phyloP scores from a whole-genome alignment of 1,140 invertebrate genomes.

The Doryteuthis pealeii region DNA sequence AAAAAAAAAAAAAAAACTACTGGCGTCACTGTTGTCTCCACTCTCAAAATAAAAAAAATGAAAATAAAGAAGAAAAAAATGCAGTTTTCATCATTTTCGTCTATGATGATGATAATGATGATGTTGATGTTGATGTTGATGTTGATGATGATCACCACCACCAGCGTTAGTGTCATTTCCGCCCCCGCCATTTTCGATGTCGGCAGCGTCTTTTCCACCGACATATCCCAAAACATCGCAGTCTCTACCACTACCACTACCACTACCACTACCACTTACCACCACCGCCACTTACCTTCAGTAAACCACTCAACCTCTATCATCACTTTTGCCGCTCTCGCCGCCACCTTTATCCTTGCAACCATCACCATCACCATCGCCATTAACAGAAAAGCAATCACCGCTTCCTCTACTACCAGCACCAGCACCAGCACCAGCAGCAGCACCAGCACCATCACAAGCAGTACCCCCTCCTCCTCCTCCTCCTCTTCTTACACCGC shows the following conservation, averaged over 20 bases:
- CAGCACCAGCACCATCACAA: not conserved
- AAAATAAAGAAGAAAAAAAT: no score
- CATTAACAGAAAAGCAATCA: not conserved
- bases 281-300: no score
- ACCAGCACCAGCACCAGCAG: not conserved
- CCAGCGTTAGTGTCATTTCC: no score
- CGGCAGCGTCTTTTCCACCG: not conserved
- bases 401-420: slow-evolving; percentile 11
- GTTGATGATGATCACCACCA: not conserved
- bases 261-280: not conserved
- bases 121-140: not conserved
- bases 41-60: no score
- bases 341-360: no score
- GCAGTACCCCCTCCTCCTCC: slow-evolving; percentile 1
- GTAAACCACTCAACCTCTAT: no score
- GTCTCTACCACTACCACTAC: not conserved
- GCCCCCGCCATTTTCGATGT: not conserved
- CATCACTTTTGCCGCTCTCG: no score
- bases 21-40: no score
- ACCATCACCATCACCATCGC: not conserved
- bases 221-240: not conserved
- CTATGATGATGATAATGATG: not conserved
- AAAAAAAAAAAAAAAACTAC: no score
- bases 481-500: not conserved
- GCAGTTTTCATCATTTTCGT: no score